Base-by-base conservation (phyloP, 2,888 invertebrate genomes). In the Melieria omissa region DNA sequence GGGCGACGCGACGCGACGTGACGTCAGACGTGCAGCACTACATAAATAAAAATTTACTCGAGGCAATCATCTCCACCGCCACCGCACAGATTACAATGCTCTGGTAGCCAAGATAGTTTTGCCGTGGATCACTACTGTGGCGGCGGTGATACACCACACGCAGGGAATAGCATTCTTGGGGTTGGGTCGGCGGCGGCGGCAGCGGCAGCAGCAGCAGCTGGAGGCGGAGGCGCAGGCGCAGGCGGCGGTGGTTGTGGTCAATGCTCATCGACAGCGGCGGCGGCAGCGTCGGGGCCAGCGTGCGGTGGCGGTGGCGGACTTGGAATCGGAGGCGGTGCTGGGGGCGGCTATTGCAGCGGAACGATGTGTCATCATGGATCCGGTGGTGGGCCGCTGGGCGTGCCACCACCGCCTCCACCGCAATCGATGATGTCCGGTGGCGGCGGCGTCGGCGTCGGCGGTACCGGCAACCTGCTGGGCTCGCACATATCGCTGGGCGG, bases 41-140 rank as follows among this genome's bases (percentile, higher is more conserved):
- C 80, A 77, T 80, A 77, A 76, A 80, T 82, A 86, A 83, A 86
- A 81, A 87, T 87, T 87, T 87, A 87, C 79, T 87, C 87, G 80
- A 84, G 87, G 81, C 87, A 87, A 84, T 84, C 87, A 82, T 85
- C 87, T 83, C 87, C 87, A 83, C 87, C 86, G 84, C 84, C 86
- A 83, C 86, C 85, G 81, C 85, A 86, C 82, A 85, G 86, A 81
- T 82, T 87, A 82, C 87, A 87, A 87, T 87, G 87, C 84, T 87
- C 87, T 87, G 87, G 87, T 87, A 87, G 87, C 86, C 87, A 87
- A 86, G 87, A 87, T 81, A 87, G 87, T 85, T 87, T 86, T 87
- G 85, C 86, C 83, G 87, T 86, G 84, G 87, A 87, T 82, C 86
- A 87, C 80, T 87, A 86, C 83, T 87, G 86, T 84, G 86, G 86